Conservation (phyloP, 2,113 vertebrate genomes). For the Atherinomorus stipes region DNA sequence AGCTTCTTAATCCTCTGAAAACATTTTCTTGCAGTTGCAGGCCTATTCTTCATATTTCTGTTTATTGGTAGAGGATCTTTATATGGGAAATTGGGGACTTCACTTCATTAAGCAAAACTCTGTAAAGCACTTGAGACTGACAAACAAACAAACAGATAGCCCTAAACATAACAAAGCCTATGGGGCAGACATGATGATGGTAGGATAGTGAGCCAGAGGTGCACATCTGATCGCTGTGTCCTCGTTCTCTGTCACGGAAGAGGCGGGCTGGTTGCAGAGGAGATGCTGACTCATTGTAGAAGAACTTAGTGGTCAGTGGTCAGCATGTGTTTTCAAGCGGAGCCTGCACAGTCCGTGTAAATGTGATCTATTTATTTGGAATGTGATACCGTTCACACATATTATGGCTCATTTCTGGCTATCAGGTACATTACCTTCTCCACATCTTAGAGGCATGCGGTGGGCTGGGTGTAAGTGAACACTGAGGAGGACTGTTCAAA, state of each 20-base stretch:
- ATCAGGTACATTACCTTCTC: conserved; percentile 20
- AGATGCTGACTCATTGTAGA: conserved; percentile 61
- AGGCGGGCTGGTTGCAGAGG: conserved; percentile 12
- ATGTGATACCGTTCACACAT: conserved; percentile 29
- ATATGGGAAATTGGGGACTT: conserved; percentile 71
- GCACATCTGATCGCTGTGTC: conserved; percentile 40
- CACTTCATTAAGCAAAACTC: conserved; percentile 49
- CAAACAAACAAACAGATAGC: conserved; percentile 77
- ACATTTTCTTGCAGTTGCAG: conserved; percentile 64
- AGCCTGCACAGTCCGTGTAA: conserved; percentile 4
- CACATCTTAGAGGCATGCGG: conserved; percentile 46
- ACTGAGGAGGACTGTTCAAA: conserved; percentile 65
- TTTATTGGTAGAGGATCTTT: conserved; percentile 75
- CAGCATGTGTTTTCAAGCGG: conserved; percentile 34
- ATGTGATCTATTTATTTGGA: conserved; percentile 35
- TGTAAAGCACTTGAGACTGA: conserved; percentile 70
- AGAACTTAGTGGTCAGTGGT: conserved; percentile 14
- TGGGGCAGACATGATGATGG: conserved; percentile 58
- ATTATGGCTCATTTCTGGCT: conserved; percentile 36
- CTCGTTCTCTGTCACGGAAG: conserved; percentile 47
- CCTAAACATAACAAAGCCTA: conserved; percentile 68
- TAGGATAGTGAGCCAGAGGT: conserved; percentile 47
- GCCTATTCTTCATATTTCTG: conserved; percentile 64
- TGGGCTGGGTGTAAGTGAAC: conserved; percentile 42
- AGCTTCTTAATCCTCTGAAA: conserved; percentile 72